Conservation (phyloP, 2,888 invertebrate species). For the Agonopterix heracliana region DNA sequence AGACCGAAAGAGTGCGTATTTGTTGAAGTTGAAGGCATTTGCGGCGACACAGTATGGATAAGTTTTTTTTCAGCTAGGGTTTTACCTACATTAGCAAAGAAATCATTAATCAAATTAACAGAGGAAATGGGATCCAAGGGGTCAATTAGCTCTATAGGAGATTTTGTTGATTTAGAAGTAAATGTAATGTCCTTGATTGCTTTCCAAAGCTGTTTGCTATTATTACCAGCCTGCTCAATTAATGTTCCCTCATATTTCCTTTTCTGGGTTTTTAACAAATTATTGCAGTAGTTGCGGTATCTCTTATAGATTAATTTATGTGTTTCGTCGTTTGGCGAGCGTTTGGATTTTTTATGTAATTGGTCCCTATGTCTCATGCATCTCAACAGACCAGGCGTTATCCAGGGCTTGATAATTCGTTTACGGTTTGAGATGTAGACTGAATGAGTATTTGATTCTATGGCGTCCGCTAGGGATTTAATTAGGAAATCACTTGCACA, state of each 20-base stretch:
- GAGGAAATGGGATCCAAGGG: neutral
- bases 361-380: conserved; percentile 8
- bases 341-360: conserved; percentile 8
- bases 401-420: too few species aligned
- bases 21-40: neutral
- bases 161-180: neutral
- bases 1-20: neutral
- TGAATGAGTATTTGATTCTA: too few species aligned
- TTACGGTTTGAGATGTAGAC: too few species aligned
- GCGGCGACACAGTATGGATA: neutral
- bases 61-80: neutral
- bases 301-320: conserved; percentile 11
- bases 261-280: conserved; percentile 14
- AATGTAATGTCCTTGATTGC: conserved; percentile 9
- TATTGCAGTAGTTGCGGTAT: conserved; percentile 14
- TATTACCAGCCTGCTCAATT: conserved; percentile 6
- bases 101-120: neutral
- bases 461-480: too few species aligned
- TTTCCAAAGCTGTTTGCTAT: conserved; percentile 15
- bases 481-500: too few species aligned
- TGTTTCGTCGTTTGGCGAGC: conserved; percentile 10
- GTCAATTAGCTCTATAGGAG: neutral
- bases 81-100: neutral
- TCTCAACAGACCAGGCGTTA: too few species aligned
- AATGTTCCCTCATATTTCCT: conserved; percentile 9